A percentile compares a stretch with the other conserved stretches of the same genome.
Evolutionary conservation across 2,888 invertebrate genomes (phyloP).

Genomic region (Athalia cordata): DNA sequence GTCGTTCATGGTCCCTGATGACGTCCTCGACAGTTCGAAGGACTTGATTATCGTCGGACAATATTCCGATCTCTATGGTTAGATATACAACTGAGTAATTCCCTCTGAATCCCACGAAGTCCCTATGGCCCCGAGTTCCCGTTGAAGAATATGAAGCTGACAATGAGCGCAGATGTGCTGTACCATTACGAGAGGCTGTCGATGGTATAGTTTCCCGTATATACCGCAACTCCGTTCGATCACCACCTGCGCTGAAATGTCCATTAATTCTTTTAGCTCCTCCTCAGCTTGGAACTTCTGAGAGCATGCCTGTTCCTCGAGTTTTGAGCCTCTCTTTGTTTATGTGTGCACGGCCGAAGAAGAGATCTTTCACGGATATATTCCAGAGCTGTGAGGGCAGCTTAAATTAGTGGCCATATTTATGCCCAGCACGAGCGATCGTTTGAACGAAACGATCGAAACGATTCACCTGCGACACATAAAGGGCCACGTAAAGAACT

Average conservation of each 20-base stretch:
- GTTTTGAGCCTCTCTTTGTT: not conserved
- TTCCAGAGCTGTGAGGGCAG: not conserved
- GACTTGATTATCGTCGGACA: not conserved
- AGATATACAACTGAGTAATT: not conserved
- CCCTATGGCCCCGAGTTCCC: constrained; percentile 43
- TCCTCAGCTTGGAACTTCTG: not conserved
- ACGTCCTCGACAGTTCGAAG: constrained; percentile 7
- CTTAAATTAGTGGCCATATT: constrained; percentile 11
- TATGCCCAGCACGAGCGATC: constrained; percentile 6
- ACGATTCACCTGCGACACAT: constrained; percentile 49
- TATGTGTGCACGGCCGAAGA: too few relatives aligned
- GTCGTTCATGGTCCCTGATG: constrained; percentile 10
- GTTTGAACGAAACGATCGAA: not conserved
- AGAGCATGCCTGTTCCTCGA: not conserved
- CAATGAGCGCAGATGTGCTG: constrained; percentile 50
- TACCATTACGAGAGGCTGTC: constrained; percentile 52
- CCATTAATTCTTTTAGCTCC: constrained; percentile 1
- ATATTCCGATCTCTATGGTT: not conserved
- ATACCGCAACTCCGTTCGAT: constrained; percentile 48
- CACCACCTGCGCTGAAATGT: constrained; percentile 44
- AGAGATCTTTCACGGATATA: not conserved
- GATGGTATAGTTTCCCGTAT: constrained; percentile 49
- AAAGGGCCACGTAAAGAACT: constrained; percentile 48
- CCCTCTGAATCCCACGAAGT: not conserved
- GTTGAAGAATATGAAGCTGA: constrained; percentile 50